phyloP scores from a whole-genome alignment of 1,140 invertebrate species.

The Centruroides sculpturatus region DNA sequence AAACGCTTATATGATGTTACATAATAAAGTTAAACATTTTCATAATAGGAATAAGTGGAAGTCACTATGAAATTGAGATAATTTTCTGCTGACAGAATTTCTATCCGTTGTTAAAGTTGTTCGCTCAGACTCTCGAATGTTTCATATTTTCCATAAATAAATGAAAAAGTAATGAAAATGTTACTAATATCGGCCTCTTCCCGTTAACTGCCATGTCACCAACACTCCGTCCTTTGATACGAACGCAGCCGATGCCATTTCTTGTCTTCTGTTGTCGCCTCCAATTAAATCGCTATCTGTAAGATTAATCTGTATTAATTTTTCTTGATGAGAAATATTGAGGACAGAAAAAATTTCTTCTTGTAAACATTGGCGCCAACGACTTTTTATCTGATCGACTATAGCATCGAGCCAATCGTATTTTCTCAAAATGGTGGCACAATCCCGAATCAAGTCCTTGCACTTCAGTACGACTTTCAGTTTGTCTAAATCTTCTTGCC shows the following conservation, averaged over 20 bases:
- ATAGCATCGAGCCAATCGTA: slow-evolving; percentile 1
- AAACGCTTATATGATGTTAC: too few relatives aligned
- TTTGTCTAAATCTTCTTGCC: neutral
- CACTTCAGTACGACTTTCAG: neutral
- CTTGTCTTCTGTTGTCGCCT: slow-evolving; percentile 7
- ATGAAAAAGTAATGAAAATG: too few relatives aligned
- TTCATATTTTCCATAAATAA: too few relatives aligned
- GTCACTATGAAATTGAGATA: too few relatives aligned
- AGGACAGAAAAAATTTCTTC: neutral
- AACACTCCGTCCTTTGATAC: slow-evolving; percentile 6
- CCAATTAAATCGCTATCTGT: slow-evolving; percentile 15
- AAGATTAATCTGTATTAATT: slow-evolving; percentile 7
- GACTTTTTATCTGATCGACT: slow-evolving; percentile 3
- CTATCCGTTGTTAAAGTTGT: too few relatives aligned
- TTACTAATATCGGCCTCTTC: slow-evolving; percentile 3
- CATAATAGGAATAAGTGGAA: too few relatives aligned
- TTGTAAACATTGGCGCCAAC: slow-evolving; percentile 1
- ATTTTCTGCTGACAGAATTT: too few relatives aligned
- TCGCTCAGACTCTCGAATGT: too few relatives aligned
- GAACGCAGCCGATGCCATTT: slow-evolving; percentile 13
- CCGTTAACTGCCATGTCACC: slow-evolving; percentile 11
- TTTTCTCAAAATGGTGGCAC: neutral
- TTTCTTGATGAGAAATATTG: neutral
- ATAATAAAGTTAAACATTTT: too few relatives aligned
- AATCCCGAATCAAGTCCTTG: neutral